Base-by-base conservation (phyloP, 2,113 vertebrate genomes). In the Antechinus stuartii region DNA sequence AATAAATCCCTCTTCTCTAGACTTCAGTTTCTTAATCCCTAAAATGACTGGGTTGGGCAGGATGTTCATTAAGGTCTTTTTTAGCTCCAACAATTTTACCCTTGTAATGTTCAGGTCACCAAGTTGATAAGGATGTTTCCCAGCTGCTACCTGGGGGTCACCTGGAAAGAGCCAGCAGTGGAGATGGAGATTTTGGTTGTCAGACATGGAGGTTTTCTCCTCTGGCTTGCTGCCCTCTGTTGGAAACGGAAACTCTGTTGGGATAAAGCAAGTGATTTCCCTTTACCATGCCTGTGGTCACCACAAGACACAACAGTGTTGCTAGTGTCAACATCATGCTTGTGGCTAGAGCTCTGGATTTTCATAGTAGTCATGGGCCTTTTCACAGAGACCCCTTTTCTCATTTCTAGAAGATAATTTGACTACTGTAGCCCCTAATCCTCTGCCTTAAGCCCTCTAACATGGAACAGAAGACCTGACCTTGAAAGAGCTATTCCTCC, bases 401-500 rank as follows among this genome's bases (percentile, higher is more conserved):
- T 30, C 90, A 90, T 90, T 90, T 24, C 25, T 90, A 52, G 47
- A 52, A 90, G 46, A 52, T 90, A 90, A 50, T 27, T 52, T 22
- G 7, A 22, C n/a, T 12, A 19, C 26, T 26, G 12, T 22, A 24
- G 47, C 46, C 54, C 24, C 22, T 49, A 90, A 90, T 54, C 56
- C 49, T 25, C 3, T 54, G 19, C 46, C 61, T 47, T 24, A 90
- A 90, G 10, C 2, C 4, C 35, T 16, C 50, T 84, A 23, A 42
- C n/a, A 1, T 0, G 68, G 23, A 49, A 9, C 47, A n/a, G 16
- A 50, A 47, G 35, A 24, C 2, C 27, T 24, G 12, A 42, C 0
- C 0, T 7, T 0, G 22, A 53, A 42, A 42, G 1, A 4, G 8
- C 0, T 0, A 55, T 55, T n/a, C 91, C 16, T 56, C 1, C 11